Conservation (phyloP, 2,113 vertebrate species). For the Alligator mississippiensis region DNA sequence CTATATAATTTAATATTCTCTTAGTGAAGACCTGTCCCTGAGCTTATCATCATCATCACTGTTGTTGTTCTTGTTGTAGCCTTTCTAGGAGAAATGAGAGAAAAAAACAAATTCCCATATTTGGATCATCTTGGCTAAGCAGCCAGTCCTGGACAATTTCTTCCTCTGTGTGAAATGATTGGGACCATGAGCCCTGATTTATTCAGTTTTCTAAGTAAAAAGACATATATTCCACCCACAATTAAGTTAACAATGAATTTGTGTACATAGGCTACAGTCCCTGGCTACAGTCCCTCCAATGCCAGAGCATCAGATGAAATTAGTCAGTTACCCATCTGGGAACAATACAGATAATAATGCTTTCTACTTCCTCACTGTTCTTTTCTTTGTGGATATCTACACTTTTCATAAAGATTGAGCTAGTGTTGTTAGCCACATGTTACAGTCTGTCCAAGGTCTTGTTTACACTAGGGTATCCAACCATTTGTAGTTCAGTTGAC, state of each 20-base stretch:
- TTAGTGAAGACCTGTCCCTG: not conserved
- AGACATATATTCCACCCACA: not conserved
- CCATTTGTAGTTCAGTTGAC: accelerated
- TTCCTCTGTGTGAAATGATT: not conserved
- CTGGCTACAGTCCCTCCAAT: not conserved
- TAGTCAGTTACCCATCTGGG: not conserved
- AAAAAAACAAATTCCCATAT: not conserved
- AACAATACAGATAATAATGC: not conserved
- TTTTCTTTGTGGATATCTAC: not conserved
- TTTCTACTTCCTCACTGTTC: not conserved
- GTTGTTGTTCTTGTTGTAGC: not conserved
- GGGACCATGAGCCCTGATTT: not conserved
- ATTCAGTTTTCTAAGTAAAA: not conserved
- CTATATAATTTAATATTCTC: not conserved
- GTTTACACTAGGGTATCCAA: accelerated
- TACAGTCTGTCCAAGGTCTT: not conserved
- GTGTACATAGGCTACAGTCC: not conserved
- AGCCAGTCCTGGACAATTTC: not conserved
- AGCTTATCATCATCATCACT: not conserved
- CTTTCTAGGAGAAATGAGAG: not conserved
- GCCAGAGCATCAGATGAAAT: not conserved
- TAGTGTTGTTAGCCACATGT: not conserved
- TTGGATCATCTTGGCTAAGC: not conserved
- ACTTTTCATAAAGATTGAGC: not conserved
- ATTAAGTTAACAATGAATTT: no score